Base-by-base conservation (phyloP, 2,113 vertebrate species). In the Gallinago media region DNA sequence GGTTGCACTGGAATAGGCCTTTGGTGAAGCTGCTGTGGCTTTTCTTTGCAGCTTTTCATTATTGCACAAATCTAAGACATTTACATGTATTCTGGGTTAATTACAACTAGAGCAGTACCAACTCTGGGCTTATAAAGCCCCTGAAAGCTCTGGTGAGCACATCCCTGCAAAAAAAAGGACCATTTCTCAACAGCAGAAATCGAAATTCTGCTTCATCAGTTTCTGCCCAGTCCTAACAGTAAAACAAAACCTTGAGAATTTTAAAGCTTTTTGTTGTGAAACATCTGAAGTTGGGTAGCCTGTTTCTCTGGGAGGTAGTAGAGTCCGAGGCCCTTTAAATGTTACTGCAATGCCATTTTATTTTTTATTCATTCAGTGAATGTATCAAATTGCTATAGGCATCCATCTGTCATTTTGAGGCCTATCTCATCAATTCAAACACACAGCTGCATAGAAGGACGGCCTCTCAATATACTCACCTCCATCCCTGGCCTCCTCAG, bases 301-400 rank as follows among this genome's bases (percentile, higher is more conserved):
- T 90, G 50, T 70, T 92, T 85, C 12, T 80, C 50, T 92, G 61
- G 75, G 61, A 66, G 56, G 42, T 68, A 32, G 52, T 44, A 12
- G 81, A 79, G 59, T 86, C 88, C 0, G 21, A 90, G 92, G 55
- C 38, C 56, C 56, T 93, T 88, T 90, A 93, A 96, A 96, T 92
- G 63, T 78, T 47, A 63, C 55, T 67, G 83, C 73, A 31, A 90
- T 84, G 83, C 76, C 25, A 71, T 93, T 90, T 78, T 93, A 88
- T 96, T 90, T 96, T 86, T 96, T 93, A 95, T 94, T 96, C 72
- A 92, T 96, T 74, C 75, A 19, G 94, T 49, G 85, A 92, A 75
- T 77, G 82, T 91, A 92, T 92, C 88, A 75, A 95, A 93, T 38
- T 83, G 92, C 93, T 94, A 54, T 70, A 84, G 96, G 90, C 92